phyloP scores from a whole-genome alignment of 2,113 vertebrate species.

The Pedionomus torquatus region DNA sequence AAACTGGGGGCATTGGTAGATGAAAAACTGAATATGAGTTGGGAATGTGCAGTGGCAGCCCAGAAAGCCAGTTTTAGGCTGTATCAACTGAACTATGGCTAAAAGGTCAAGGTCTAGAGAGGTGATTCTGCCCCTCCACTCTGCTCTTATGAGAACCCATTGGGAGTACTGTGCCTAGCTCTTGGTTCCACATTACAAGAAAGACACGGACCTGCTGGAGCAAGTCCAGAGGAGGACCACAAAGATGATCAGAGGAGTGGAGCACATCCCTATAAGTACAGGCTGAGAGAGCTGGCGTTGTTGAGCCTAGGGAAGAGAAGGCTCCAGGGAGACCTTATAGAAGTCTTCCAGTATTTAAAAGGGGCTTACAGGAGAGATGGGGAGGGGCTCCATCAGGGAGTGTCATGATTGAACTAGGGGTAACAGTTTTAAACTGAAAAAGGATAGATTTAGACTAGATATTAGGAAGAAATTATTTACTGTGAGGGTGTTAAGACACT shows the following conservation, averaged over 20 bases:
- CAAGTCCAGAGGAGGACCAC: rapidly evolving
- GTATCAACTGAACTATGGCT: neutral
- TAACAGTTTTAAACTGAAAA: neutral
- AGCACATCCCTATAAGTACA: neutral
- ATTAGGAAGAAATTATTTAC: neutral
- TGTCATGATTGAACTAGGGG: rapidly evolving
- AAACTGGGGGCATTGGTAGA: neutral
- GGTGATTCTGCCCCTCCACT: neutral
- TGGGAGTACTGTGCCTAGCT: neutral
- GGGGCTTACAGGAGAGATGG: rapidly evolving
- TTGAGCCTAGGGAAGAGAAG: neutral
- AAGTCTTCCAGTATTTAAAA: neutral
- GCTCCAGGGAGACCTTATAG: neutral
- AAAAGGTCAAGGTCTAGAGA: neutral
- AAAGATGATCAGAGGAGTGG: neutral
- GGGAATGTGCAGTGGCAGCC: rapidly evolving
- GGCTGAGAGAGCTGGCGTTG: neutral
- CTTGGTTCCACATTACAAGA: neutral
- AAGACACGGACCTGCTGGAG: rapidly evolving
- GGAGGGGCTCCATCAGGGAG: too few species aligned
- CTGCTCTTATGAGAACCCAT: neutral
- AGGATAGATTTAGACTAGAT: neutral
- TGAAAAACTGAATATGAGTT: neutral
- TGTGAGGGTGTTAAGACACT: neutral
- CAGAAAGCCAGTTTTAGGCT: neutral